Percentiles rank a stretch among this genome's conserved stretches.
Evolutionary conservation across 2,888 invertebrate species (phyloP).

Genomic region (Rotaria macrura): DNA sequence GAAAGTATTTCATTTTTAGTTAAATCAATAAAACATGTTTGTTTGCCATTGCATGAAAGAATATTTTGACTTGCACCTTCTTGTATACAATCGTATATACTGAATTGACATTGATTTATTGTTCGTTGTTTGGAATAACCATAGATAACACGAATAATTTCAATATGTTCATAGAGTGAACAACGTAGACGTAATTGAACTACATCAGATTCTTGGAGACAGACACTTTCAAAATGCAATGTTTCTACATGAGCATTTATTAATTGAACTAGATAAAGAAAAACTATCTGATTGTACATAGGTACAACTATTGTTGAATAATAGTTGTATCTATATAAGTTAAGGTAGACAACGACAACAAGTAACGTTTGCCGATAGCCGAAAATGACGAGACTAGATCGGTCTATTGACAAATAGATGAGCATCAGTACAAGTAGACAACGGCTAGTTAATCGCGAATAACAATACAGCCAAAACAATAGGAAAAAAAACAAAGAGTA

Average conservation of each 20-base stretch:
- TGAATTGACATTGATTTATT: background rate
- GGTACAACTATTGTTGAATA: background rate
- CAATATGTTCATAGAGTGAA: background rate
- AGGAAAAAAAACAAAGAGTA: background rate
- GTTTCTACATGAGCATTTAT: background rate
- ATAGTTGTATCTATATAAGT: background rate
- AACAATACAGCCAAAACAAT: background rate
- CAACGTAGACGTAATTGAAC: background rate
- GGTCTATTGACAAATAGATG: background rate
- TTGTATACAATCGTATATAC: constrained; percentile 20
- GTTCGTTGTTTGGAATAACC: background rate
- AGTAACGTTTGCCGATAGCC: background rate
- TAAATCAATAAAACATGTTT: constrained; percentile 6
- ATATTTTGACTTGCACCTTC: background rate
- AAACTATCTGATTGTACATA: background rate
- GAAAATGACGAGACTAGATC: background rate
- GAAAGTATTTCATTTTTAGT: background rate
- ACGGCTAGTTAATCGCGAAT: background rate
- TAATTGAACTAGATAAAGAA: background rate
- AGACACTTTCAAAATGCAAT: constrained; percentile 12
- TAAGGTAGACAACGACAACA: background rate
- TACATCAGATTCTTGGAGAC: background rate
- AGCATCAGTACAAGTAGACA: background rate
- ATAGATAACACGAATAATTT: background rate
- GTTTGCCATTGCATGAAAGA: background rate